These are phyloP conservation scores for Mayetiola destructor DNA, from an alignment of 2,888 invertebrate genomes.

Conservation along the genomic window DNA sequence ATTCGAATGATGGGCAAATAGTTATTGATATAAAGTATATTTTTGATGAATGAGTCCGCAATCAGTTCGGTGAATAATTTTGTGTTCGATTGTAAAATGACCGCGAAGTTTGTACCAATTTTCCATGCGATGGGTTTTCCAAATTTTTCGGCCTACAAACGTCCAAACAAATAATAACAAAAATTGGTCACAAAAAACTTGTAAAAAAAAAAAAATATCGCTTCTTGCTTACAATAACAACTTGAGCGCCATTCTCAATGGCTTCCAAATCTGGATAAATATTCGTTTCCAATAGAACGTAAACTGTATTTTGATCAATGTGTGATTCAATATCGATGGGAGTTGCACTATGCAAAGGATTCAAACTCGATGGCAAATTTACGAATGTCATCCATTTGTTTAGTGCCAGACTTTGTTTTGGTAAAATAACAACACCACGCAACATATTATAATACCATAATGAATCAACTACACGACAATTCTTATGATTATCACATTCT, in stretches of 20 bases:
- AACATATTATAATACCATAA: slow-evolving; percentile 31
- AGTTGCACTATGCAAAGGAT: slow-evolving; percentile 16
- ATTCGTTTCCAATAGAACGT: slow-evolving; percentile 31
- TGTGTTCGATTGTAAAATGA: slow-evolving; percentile 63
- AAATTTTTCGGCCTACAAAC: slow-evolving; percentile 56
- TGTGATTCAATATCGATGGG: slow-evolving; percentile 18
- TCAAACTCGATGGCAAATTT: slow-evolving; percentile 30
- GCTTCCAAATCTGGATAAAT: slow-evolving; percentile 23
- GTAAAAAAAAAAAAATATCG: not conserved
- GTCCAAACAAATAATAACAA: not conserved
- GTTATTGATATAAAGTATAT: slow-evolving; percentile 59
- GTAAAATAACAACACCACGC: slow-evolving; percentile 32
- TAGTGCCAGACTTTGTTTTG: slow-evolving; percentile 36
- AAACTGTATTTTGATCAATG: slow-evolving; percentile 22
- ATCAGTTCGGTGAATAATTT: slow-evolving; percentile 54
- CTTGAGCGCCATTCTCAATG: slow-evolving; percentile 21
- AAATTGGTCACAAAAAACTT: not conserved
- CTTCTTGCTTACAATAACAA: slow-evolving; percentile 22
- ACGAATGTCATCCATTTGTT: slow-evolving; percentile 40
- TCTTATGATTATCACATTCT: slow-evolving; percentile 29
- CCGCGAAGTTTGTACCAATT: slow-evolving; percentile 54
- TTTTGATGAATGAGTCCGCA: slow-evolving; percentile 55
- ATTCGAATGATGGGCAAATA: slow-evolving; percentile 58
- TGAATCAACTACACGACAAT: slow-evolving; percentile 33
- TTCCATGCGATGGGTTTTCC: slow-evolving; percentile 70